phyloP scores from a whole-genome alignment of 2,888 invertebrate species.

The Caradrina kadenii region DNA sequence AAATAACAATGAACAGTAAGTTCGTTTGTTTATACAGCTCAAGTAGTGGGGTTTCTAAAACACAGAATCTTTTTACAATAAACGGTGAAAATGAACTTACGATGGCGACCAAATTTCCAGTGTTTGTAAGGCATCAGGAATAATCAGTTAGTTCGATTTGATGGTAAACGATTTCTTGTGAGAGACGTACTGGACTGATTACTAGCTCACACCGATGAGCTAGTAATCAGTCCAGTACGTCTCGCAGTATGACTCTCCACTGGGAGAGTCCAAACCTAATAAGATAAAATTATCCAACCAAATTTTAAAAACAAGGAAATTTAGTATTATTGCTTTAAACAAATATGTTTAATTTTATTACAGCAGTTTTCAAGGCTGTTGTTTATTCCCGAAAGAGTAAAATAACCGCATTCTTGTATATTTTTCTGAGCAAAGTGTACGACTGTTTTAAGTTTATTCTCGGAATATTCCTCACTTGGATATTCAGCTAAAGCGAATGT shows the following conservation, averaged over 20 bases:
- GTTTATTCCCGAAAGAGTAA: slow-evolving; percentile 14
- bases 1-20: slow-evolving; percentile 17
- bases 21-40: slow-evolving; percentile 14
- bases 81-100: too few species aligned
- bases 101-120: too few species aligned
- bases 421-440: slow-evolving; percentile 29
- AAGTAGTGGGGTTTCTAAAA: background rate
- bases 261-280: too few species aligned
- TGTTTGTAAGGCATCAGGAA: too few species aligned
- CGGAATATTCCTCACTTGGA: slow-evolving; percentile 23
- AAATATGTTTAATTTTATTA: background rate
- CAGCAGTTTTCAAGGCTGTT: slow-evolving; percentile 1
- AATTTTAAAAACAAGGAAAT: background rate
- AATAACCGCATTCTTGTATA: slow-evolving; percentile 25
- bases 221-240: too few species aligned
- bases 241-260: too few species aligned
- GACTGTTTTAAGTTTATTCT: slow-evolving; percentile 25
- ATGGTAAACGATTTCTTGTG: too few species aligned
- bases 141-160: too few species aligned
- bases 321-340: background rate
- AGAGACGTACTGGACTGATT: too few species aligned
- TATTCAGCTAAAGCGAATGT: slow-evolving; percentile 33
- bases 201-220: too few species aligned
- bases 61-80: too few species aligned
- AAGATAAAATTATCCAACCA: too few species aligned